These are phyloP conservation scores for Imbricaverruca yamaguchii DNA, from an alignment of 2,888 invertebrate species.

Conservation along the genomic window DNA sequence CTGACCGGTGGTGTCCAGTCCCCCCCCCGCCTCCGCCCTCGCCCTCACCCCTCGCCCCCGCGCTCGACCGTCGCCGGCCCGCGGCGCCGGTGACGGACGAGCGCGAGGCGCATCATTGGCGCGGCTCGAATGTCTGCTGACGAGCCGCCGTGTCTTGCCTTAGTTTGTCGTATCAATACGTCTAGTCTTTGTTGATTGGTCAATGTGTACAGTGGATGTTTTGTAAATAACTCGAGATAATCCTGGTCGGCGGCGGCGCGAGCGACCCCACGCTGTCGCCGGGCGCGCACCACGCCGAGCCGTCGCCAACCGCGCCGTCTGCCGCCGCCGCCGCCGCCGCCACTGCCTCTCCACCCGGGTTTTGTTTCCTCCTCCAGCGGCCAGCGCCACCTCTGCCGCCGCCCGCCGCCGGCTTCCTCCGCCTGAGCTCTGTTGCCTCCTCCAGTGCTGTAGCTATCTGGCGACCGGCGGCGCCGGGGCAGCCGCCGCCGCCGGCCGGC, in stretches of 20 bases:
- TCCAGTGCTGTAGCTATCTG: background rate
- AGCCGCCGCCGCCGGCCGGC: background rate
- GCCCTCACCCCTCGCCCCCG: no score
- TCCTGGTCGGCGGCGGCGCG: background rate
- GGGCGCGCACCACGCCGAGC: background rate
- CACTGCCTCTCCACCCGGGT: no score
- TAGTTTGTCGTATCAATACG: conserved; percentile 21
- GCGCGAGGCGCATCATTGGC: conserved; percentile 20
- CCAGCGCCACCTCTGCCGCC: background rate
- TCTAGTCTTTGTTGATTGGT: conserved; percentile 18
- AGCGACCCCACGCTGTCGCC: background rate
- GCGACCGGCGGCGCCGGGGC: background rate
- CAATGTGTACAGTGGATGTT: conserved; percentile 19
- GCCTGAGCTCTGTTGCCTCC: background rate
- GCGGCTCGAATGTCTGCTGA: background rate
- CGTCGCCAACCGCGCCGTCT: background rate
- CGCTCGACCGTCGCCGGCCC: conserved; percentile 5
- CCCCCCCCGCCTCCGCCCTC: conserved; percentile 22
- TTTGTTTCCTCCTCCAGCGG: background rate
- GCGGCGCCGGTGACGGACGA: conserved; percentile 1
- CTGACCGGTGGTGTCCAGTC: conserved; percentile 23
- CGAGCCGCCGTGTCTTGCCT: conserved; percentile 14
- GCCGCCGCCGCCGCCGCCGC: background rate
- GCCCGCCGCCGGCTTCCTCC: conserved; percentile 5
- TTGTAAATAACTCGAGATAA: conserved; percentile 22